phyloP scores from a whole-genome alignment of 1,140 invertebrate genomes.

The Gryllus bimaculatus region DNA sequence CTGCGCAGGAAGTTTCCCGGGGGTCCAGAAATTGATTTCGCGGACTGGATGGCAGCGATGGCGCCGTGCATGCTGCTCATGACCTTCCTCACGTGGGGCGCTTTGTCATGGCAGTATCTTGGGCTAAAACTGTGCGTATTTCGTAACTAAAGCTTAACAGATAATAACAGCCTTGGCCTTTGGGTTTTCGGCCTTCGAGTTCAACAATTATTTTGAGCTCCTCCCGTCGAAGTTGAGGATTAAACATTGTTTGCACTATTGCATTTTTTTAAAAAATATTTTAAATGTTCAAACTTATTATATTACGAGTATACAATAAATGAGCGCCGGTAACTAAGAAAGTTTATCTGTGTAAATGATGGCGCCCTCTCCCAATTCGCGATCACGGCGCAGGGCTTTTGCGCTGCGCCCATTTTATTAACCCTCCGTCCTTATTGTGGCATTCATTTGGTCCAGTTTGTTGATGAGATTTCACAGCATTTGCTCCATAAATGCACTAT shows the following conservation, averaged over 20 bases:
- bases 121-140: not conserved
- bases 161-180: not conserved
- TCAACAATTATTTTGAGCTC: not conserved
- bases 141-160: not conserved
- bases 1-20: not conserved
- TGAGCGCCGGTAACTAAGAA: no score
- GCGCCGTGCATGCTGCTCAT: not conserved
- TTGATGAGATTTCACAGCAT: no score
- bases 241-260: not conserved
- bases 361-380: no score
- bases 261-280: not conserved
- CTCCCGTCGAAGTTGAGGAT: no score
- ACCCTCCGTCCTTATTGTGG: no score
- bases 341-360: no score
- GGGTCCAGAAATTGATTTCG: not conserved
- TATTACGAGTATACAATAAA: not conserved
- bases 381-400: no score
- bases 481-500: no score
- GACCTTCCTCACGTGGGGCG: not conserved
- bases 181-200: no score
- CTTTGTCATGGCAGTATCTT: not conserved
- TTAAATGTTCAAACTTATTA: not conserved
- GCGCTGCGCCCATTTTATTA: no score
- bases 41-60: not conserved
- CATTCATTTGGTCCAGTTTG: no score